Base-by-base conservation (phyloP, 2,113 vertebrate genomes). In the Xiphias gladius region DNA sequence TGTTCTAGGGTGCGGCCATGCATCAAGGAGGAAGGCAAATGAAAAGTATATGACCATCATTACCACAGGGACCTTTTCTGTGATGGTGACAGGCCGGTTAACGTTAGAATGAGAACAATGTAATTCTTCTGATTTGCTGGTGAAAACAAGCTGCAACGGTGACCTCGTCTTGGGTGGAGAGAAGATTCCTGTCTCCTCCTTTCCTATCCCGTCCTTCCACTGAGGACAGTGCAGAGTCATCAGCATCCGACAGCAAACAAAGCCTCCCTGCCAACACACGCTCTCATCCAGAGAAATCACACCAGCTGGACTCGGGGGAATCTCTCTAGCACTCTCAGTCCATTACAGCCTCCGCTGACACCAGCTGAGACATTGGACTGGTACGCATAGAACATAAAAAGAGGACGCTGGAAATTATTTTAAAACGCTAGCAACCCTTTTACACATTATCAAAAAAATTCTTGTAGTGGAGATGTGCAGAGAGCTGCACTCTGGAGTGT, bases 251-350 rank as follows among this genome's bases (percentile, higher is more conserved):
- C 82, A 79, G 70, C 69, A 69, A 75, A 90, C 70, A 72, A 66
- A 86, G 55, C 41, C 28, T 61, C 73, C 37, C 66, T 80, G 80
- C 76, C 68, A 80, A 84, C 68, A 86, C 52, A 76, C 17, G 48
- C 64, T 68, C 81, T 52, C 24, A 26, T 76, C 35, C 73, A 26
- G 19, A 86, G 77, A 88, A 79, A 79, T 82, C 63, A 83, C 54
- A 87, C 72, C 73, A 80, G 64, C 80, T 82, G 70, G 68, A 89
- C 79, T 73, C 32, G 6, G 63, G 85, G 69, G 73, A 85, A 77
- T 73, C 70, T 80, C 86, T 86, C 62, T 72, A 52, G 80, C 82
- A 52, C 59, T 79, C 59, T 57, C 66, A 43, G 77, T 72, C 62
- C 58, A 58, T 71, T 77, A 63, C 52, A 52, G 62, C 63, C 72